phyloP scores from a whole-genome alignment of 1,140 invertebrate species.

The Monomorium pharaonis region DNA sequence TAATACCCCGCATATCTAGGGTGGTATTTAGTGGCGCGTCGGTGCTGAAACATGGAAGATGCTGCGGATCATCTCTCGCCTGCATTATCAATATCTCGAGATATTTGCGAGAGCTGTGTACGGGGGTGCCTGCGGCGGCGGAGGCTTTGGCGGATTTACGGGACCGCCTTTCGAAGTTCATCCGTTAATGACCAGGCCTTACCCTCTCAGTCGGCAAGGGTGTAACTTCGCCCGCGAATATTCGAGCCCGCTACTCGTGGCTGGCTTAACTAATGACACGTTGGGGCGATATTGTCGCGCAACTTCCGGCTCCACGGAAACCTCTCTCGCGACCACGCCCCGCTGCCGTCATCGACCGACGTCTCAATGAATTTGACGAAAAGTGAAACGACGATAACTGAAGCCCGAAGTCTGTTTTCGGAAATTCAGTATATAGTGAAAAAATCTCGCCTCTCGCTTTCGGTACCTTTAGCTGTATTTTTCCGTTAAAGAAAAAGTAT shows the following conservation, averaged over 20 bases:
- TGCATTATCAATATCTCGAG: slow-evolving; percentile 55
- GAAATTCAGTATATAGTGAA: neutral
- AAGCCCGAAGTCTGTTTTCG: neutral
- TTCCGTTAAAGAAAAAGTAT: neutral
- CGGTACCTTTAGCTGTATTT: no score
- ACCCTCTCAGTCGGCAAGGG: neutral
- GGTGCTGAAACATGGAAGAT: slow-evolving; percentile 30
- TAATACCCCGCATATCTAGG: slow-evolving; percentile 29
- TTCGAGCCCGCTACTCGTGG: slow-evolving; percentile 13
- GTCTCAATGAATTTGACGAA: slow-evolving; percentile 26
- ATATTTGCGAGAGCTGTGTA: slow-evolving; percentile 12
- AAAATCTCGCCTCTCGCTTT: neutral
- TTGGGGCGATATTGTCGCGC: slow-evolving; percentile 38
- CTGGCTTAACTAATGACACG: slow-evolving; percentile 46
- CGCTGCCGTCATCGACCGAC: neutral
- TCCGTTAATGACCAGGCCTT: slow-evolving; percentile 53
- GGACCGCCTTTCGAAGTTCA: slow-evolving; percentile 41
- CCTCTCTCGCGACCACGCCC: neutral
- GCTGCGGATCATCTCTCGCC: slow-evolving; percentile 25
- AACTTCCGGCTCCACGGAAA: slow-evolving; percentile 7
- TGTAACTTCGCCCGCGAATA: slow-evolving; percentile 46
- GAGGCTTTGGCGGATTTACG: slow-evolving; percentile 47
- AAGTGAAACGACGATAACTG: slow-evolving; percentile 10
- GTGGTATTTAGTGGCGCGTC: slow-evolving; percentile 41
- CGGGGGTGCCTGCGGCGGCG: neutral